Evolutionary conservation across 2,888 invertebrate genomes (phyloP).

Genomic region (Arge pagana): DNA sequence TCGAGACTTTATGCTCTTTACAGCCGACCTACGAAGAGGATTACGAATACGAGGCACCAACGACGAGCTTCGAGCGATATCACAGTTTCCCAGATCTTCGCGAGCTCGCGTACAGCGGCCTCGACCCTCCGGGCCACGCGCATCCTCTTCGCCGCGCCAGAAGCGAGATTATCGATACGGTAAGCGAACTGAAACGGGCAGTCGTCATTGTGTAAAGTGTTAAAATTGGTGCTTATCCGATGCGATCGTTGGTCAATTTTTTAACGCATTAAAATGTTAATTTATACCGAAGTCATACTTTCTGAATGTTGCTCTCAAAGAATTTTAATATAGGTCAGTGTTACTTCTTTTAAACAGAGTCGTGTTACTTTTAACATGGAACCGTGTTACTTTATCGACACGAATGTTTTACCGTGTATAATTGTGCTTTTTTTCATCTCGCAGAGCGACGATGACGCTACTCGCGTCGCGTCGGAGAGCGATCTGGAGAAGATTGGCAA

Average conservation of each 20-base stretch:
- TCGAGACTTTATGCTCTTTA: slow-evolving; percentile 41
- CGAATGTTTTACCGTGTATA: slow-evolving; percentile 4
- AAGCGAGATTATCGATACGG: slow-evolving; percentile 53
- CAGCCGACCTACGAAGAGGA: slow-evolving; percentile 75
- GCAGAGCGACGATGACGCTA: slow-evolving; percentile 50
- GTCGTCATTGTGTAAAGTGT: too few species aligned
- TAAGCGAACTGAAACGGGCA: too few species aligned
- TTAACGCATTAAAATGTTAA: too few species aligned
- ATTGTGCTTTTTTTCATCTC: slow-evolving; percentile 60
- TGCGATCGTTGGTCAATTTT: slow-evolving; percentile 3
- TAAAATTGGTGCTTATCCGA: too few species aligned
- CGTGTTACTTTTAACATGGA: too few species aligned
- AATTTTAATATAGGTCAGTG: too few species aligned
- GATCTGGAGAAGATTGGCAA: slow-evolving; percentile 79
- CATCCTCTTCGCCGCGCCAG: slow-evolving; percentile 53
- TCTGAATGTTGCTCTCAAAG: too few species aligned
- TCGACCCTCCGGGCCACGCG: slow-evolving; percentile 38
- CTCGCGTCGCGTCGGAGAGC: slow-evolving; percentile 76
- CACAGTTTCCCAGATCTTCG: slow-evolving; percentile 76
- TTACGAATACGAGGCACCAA: slow-evolving; percentile 45
- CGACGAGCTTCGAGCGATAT: slow-evolving; percentile 61
- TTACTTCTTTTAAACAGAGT: too few species aligned
- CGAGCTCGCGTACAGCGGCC: slow-evolving; percentile 54
- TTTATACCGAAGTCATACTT: too few species aligned
- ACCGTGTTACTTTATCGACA: slow-evolving; percentile 3